Base-by-base conservation (phyloP, 2,113 vertebrate genomes). In the Patagioenas fasciata region DNA sequence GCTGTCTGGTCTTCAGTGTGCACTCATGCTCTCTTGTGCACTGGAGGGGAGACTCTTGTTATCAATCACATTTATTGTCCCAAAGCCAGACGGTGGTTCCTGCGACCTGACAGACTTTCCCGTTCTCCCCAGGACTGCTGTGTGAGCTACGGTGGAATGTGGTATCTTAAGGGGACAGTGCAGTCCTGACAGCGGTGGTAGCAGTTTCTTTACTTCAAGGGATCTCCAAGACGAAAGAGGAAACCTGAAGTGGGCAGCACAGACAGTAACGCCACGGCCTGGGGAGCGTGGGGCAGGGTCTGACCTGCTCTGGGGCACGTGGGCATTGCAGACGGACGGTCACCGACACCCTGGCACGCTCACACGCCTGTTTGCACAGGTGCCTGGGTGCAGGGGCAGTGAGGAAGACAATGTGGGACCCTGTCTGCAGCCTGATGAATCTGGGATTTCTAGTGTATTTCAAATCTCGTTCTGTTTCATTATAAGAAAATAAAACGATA, bases 81-180 rank as follows among this genome's bases (percentile, higher is more conserved):
- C 28, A 29, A 57, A 50, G 71, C 54, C 54, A n/a, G 38, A 5
- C 57, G 7, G 1, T 4, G 48, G 51, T 36, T 80, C 54, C 58
- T 54, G 34, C 28, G 15, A 12, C n/a, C 56, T 79, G 11, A 75
- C 0, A 1, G 60, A 17, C 21, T 92, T 20, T 79, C 60, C 34
- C 18, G 93, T 91, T 95, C 44, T 72, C 92, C 95, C 7, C 88
- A 99, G 99, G 99, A 99, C 96, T 99, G 99, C 98, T 99, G 99
- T 47, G 98, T 98, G 80, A 99, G 99, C 96, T 96, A 98, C 0
- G 99, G 98, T 1, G 99, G 99, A 11, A 99, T 99, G 99, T 99
- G 99, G 99, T 99, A 99, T 93, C 99, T 99, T 83, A 99, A 99
- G 91, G 99, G 99, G 69, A 99, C 99, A 1, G 97, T 99, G n/a